Evolutionary conservation across 2,113 vertebrate genomes (phyloP).

Genomic region (Apteryx mantelli): DNA sequence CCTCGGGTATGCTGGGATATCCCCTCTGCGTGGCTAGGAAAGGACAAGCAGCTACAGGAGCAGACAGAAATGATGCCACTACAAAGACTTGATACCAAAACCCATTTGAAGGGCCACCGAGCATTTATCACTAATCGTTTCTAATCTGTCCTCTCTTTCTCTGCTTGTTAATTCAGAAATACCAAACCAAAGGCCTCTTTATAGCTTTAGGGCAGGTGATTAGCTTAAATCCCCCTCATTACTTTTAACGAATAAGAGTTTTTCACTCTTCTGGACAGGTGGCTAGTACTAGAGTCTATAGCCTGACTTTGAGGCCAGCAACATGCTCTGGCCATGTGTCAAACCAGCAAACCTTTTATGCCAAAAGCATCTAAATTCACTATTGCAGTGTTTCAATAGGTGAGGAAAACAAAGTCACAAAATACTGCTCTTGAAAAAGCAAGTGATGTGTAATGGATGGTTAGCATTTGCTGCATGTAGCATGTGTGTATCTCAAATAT

Average conservation of each 20-base stretch:
- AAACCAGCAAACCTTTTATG: not conserved
- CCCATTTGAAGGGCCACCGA: not conserved
- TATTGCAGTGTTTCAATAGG: not conserved
- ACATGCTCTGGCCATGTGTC: not conserved
- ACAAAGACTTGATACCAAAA: not conserved
- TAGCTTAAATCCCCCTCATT: slow-evolving; percentile 45
- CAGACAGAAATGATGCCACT: not conserved
- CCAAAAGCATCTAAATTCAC: not conserved
- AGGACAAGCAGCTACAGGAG: not conserved
- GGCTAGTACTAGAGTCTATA: not conserved
- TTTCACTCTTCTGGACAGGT: slow-evolving; percentile 34
- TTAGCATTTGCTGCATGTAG: not conserved
- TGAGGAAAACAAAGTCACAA: not conserved
- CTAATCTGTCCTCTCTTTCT: not conserved
- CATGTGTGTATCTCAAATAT: not conserved
- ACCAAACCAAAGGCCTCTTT: not conserved
- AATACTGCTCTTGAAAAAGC: not conserved
- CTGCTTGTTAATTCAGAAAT: slow-evolving; percentile 50
- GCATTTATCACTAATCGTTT: not conserved
- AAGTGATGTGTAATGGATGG: not conserved
- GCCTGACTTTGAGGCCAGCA: not conserved
- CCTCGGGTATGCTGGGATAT: not conserved
- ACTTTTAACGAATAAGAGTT: slow-evolving; percentile 36
- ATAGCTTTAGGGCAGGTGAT: slow-evolving; percentile 23
- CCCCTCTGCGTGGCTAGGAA: not conserved